Evolutionary conservation across 2,797 vertebrate genomes (phyloP).

Genomic region (Hylomyscus alleni): DNA sequence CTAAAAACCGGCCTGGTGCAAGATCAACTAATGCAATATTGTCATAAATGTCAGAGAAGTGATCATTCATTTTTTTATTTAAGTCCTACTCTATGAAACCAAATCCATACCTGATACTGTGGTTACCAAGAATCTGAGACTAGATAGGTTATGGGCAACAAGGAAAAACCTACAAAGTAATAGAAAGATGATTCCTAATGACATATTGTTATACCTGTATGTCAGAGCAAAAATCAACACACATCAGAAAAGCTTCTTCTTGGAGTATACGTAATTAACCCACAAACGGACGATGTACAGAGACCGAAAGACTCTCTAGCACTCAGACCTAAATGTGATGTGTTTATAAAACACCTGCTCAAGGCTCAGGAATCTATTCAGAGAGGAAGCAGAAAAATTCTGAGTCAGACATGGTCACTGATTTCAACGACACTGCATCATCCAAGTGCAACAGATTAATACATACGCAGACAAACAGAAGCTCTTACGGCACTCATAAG

Average conservation of each 20-base stretch:
- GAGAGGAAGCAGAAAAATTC: background rate
- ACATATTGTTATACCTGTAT: background rate
- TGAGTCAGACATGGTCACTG: background rate
- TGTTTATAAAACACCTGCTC: background rate
- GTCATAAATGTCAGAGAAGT: background rate
- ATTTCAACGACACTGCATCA: background rate
- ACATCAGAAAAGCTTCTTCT: background rate
- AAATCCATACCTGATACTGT: background rate
- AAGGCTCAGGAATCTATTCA: background rate
- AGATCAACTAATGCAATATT: background rate
- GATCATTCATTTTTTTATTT: background rate
- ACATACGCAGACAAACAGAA: background rate
- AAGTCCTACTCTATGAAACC: background rate
- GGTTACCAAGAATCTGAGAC: background rate
- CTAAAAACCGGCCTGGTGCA: background rate
- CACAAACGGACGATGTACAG: background rate
- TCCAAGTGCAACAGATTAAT: background rate
- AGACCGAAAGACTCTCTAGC: background rate
- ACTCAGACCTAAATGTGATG: background rate
- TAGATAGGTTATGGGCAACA: background rate
- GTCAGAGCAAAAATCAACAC: background rate
- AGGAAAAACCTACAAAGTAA: background rate
- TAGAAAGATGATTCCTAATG: background rate
- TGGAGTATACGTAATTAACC: background rate
- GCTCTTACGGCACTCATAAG: background rate